Evolutionary conservation across 1,140 invertebrate species (phyloP).

Genomic region (Hylaeus anthracinus): DNA sequence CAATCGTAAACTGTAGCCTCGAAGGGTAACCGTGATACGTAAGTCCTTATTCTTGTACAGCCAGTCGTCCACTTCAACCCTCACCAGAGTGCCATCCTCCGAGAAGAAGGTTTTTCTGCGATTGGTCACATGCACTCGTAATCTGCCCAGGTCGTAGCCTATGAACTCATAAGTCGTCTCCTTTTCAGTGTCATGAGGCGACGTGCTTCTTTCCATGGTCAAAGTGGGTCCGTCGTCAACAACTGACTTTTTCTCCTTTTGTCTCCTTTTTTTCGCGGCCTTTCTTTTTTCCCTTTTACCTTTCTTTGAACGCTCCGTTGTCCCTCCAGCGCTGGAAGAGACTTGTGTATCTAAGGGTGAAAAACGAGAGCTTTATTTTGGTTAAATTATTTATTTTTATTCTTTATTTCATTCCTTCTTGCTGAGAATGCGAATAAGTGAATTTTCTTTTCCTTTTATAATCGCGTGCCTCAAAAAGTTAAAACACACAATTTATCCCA

Average conservation of each 20-base stretch:
- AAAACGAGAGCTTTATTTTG: background rate
- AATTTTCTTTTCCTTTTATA: no score
- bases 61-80: slow-evolving; percentile 74
- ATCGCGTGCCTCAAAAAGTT: no score
- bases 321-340: background rate
- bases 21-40: slow-evolving; percentile 74
- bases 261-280: background rate
- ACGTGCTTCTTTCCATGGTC: slow-evolving; percentile 33
- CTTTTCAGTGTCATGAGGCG: background rate
- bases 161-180: slow-evolving; percentile 58
- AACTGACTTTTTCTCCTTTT: slow-evolving; percentile 22
- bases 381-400: no score
- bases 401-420: no score
- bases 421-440: no score
- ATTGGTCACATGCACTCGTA: slow-evolving; percentile 80
- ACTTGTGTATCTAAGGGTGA: background rate
- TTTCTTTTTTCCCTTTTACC: slow-evolving; percentile 9
- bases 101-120: slow-evolving; percentile 77
- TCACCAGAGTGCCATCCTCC: slow-evolving; percentile 77
- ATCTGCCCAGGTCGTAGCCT: slow-evolving; percentile 77
- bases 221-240: slow-evolving; percentile 41
- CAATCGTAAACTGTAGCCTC: slow-evolving; percentile 61
- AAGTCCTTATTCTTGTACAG: slow-evolving; percentile 75
- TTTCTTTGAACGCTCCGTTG: no score
- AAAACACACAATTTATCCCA: no score